Evolutionary conservation across 2,888 invertebrate species (phyloP), one percentile per base, ranked within the genome.

Genomic region (Phaonia tiefii): DNA sequence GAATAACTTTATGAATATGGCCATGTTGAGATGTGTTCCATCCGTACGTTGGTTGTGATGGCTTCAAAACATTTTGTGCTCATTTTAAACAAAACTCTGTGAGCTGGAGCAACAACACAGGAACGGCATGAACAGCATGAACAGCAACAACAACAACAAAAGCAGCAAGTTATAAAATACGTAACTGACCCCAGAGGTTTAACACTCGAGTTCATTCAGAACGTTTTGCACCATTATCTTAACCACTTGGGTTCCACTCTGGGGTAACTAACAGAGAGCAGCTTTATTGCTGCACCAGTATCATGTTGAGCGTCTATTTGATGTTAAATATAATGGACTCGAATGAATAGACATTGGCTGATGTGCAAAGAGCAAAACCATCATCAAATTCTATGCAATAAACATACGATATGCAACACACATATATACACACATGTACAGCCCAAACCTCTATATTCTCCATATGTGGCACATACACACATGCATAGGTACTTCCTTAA

Each of bases 171-270:
- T 63, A 63, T 63, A 63, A 63, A 63, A 63, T 72, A 31, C 31
- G 31, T 31, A 63, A 44, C 63, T 63, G 22, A 69, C 46, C 67
- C 69, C 54, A 31, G 75, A 63, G 79, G 69, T 72, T 72, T 75
- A 72, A 69, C 79, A 80, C 72, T 69, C 54, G 66, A 71, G 56
- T 71, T 42, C 25, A n/a, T 56, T 72, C 63, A 80, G 72, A 26
- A 60, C 37, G 72, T 72, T 72, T 60, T 75, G 31, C 31, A 67
- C 31, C 54, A 54, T 72, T 51, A 69, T 75, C 51, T 67, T 72
- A 39, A 31, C 71, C 71, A 72, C 39, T 72, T 75, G 71, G 49
- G 49, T 67, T 49, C 31, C 37, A 56, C 60, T 37, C 54, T 13
- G 49, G 54, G 66, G 22, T 44, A 67, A 60, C 49, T 75, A 63